These are phyloP conservation scores for Acholoe squamosa DNA, from an alignment of 2,888 invertebrate genomes.

Conservation along the genomic window DNA sequence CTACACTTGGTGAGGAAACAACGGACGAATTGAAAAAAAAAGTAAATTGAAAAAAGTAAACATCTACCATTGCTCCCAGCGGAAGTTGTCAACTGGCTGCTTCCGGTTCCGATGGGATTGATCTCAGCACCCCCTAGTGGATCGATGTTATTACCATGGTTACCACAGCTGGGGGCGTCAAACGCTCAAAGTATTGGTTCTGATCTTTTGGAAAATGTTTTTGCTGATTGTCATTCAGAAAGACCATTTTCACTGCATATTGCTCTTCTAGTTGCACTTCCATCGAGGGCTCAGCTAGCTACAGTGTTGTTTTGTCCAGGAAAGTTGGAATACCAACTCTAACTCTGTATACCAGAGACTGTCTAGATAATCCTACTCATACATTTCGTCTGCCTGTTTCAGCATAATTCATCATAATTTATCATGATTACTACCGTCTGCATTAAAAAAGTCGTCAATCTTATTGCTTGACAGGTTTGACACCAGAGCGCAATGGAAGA, in stretches of 20 bases:
- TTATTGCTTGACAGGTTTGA: no score
- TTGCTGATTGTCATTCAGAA: neutral
- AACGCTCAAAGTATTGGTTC: conserved; percentile 35
- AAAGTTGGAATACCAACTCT: no score
- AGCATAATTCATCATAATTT: no score
- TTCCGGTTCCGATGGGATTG: conserved; percentile 57
- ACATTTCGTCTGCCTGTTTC: no score
- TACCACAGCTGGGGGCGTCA: neutral
- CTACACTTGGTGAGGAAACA: neutral
- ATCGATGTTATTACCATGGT: conserved; percentile 55
- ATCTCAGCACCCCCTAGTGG: conserved; percentile 35
- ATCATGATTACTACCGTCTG: no score
- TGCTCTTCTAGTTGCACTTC: no score
- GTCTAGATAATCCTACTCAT: no score
- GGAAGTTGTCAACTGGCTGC: conserved; percentile 59
- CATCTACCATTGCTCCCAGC: neutral
- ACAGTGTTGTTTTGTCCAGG: no score
- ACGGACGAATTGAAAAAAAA: neutral
- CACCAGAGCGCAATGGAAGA: no score
- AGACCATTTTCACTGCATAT: neutral
- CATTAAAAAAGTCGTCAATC: no score
- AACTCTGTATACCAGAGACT: no score
- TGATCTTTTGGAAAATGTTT: conserved; percentile 30
- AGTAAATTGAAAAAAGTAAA: neutral
- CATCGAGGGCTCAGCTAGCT: no score